Evolutionary conservation across 2,797 vertebrate genomes (phyloP).

Genomic region (Menidia menidia): DNA sequence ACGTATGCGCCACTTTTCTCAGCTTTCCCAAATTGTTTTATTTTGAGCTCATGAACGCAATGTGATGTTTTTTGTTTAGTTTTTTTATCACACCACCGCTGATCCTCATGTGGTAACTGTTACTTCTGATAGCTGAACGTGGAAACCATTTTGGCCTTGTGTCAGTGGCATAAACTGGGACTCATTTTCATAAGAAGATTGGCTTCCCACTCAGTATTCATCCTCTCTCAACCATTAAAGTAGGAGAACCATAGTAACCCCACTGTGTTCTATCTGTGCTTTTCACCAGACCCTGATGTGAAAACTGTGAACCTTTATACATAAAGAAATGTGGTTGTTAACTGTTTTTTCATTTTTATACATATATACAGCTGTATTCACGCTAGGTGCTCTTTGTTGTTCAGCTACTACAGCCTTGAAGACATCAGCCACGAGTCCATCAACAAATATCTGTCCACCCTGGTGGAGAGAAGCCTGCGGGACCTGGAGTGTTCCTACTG

Average conservation of each 20-base stretch:
- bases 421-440: slow-evolving; percentile 91
- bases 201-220: neutral
- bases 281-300: no score
- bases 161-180: slow-evolving; percentile 66
- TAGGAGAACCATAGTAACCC: no score
- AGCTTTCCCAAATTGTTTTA: slow-evolving; percentile 38
- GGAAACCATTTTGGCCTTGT: slow-evolving; percentile 77
- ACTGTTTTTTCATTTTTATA: neutral
- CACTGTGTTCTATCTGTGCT: no score
- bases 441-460: slow-evolving; percentile 92
- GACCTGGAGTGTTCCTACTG: slow-evolving; percentile 94
- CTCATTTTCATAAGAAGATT: slow-evolving; percentile 63
- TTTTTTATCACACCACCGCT: slow-evolving; percentile 49
- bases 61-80: slow-evolving; percentile 13
- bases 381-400: slow-evolving; percentile 27
- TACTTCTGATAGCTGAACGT: slow-evolving; percentile 61
- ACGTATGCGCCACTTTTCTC: neutral
- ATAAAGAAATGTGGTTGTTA: neutral
- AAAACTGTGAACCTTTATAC: no score
- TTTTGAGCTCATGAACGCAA: slow-evolving; percentile 53
- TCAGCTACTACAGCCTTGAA: slow-evolving; percentile 94
- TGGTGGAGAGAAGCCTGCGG: slow-evolving; percentile 91
- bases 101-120: slow-evolving; percentile 79
- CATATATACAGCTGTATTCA: neutral
- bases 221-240: neutral